Conservation (phyloP, 2,113 vertebrate genomes). For the Cinclus cinclus region DNA sequence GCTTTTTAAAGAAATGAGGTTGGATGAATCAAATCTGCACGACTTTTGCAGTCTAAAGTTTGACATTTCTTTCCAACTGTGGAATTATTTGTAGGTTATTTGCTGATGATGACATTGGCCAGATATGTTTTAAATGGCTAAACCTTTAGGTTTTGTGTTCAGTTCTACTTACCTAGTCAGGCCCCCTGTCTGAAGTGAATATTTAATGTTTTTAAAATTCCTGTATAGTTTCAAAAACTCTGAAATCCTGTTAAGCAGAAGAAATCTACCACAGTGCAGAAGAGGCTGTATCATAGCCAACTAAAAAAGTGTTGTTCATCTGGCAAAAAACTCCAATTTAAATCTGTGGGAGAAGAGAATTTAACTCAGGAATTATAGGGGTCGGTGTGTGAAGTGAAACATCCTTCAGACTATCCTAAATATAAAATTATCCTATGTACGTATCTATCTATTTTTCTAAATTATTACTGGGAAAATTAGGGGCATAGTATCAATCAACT, state of each 20-base stretch:
- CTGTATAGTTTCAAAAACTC: neutral
- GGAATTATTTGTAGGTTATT: neutral
- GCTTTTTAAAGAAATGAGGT: neutral
- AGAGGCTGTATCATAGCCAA: neutral
- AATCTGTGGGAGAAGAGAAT: neutral
- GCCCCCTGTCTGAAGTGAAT: neutral
- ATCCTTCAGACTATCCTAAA: neutral
- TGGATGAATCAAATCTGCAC: neutral
- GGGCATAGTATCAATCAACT: neutral
- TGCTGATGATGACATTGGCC: neutral
- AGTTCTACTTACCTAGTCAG: neutral
- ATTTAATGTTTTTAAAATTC: neutral
- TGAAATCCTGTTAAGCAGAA: neutral
- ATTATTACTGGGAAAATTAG: neutral
- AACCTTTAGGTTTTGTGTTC: neutral
- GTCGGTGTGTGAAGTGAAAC: neutral
- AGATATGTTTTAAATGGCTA: neutral
- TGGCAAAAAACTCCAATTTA: neutral
- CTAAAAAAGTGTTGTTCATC: neutral
- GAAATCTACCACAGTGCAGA: neutral
- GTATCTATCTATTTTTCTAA: neutral
- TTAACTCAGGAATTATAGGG: neutral
- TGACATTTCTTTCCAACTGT: neutral
- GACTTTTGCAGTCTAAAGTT: neutral
- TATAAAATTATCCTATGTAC: neutral